A percentile compares a stretch with the other conserved stretches of the same genome.
Evolutionary conservation across 2,113 vertebrate species (phyloP).

Genomic region (Brevimyrus niger): DNA sequence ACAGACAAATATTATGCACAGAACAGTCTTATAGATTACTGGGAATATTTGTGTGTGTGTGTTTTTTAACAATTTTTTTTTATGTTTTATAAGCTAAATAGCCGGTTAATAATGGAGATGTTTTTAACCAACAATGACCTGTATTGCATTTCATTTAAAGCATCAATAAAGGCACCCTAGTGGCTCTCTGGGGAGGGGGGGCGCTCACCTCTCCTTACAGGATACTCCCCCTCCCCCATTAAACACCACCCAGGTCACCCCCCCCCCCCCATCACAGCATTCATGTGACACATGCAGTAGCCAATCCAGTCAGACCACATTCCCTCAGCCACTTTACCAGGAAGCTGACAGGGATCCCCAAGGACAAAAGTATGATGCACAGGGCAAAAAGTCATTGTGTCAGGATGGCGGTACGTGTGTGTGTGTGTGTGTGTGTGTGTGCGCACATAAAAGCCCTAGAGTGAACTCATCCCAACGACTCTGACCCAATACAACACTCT

Average conservation of each 20-base stretch:
- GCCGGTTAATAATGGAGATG: background rate
- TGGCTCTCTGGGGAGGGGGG: background rate
- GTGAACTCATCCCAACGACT: background rate
- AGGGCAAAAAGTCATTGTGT: background rate
- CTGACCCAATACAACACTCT: background rate
- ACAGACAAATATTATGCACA: background rate
- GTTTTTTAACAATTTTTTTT: background rate
- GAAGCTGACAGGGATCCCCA: background rate
- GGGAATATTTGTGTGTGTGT: background rate
- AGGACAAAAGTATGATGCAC: background rate
- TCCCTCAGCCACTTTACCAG: slow-evolving; percentile 1
- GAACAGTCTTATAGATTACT: background rate
- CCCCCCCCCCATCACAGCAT: background rate
- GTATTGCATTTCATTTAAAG: background rate
- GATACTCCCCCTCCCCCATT: background rate
- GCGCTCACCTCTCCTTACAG: background rate
- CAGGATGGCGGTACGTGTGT: background rate
- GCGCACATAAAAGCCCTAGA: background rate
- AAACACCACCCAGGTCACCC: background rate
- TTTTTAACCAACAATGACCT: background rate
- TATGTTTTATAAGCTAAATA: background rate
- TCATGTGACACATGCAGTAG: background rate
- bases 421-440: background rate
- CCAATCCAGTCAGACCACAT: background rate
- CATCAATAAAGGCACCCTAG: background rate